Percentiles rank a stretch among this genome's conserved stretches.
phyloP scores from a whole-genome alignment of 2,888 invertebrate species.

The Hoplodrina ambigua region DNA sequence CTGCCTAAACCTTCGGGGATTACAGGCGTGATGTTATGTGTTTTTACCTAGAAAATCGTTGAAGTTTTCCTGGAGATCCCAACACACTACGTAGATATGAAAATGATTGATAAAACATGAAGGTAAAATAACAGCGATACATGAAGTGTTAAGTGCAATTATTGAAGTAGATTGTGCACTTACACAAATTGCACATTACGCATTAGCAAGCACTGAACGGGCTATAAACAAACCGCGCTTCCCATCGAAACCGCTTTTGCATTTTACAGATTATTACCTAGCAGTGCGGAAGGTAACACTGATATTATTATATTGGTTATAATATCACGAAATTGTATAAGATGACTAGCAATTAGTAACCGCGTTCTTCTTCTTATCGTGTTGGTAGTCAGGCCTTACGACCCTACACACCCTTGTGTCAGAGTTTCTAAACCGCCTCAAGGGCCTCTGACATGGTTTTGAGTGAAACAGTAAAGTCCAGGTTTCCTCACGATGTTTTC shows the following conservation, averaged over 20 bases:
- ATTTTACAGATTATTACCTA: slow-evolving; percentile 42
- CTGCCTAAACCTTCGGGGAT: no score
- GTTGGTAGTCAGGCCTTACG: no score
- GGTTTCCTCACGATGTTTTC: no score
- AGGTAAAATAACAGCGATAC: slow-evolving; percentile 13
- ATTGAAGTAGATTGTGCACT: slow-evolving; percentile 57
- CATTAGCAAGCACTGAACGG: slow-evolving; percentile 33
- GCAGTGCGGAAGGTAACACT: neutral
- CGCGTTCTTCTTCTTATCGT: no score
- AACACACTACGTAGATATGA: neutral
- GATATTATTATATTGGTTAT: neutral
- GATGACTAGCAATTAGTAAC: no score
- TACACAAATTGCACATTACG: slow-evolving; percentile 50
- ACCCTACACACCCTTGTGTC: no score
- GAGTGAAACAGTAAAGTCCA: no score
- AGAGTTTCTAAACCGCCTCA: no score
- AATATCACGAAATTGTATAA: neutral
- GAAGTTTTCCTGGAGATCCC: no score
- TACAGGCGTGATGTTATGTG: no score
- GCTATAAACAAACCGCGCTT: slow-evolving; percentile 36
- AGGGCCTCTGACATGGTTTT: no score
- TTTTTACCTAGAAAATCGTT: no score
- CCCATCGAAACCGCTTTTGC: slow-evolving; percentile 36
- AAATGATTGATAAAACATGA: slow-evolving; percentile 24
- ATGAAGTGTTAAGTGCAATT: slow-evolving; percentile 41